A percentile compares a stretch with the other conserved stretches of the same genome.
Conservation (phyloP, 2,797 vertebrate genomes). For the Ceryle rudis region DNA sequence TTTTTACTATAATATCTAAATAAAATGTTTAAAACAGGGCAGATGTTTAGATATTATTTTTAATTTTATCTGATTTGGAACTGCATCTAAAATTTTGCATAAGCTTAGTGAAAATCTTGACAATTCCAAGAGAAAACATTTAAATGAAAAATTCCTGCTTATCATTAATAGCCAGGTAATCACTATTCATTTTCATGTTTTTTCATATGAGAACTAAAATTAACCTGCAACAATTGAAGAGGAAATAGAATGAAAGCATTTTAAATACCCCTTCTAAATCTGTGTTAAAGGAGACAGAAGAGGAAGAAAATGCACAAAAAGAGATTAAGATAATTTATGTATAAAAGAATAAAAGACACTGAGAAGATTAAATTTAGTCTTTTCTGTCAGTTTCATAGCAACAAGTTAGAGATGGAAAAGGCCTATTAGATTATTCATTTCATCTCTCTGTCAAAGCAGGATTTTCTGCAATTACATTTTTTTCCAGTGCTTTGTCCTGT, state of each 20-base stretch:
- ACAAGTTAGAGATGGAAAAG: constrained; percentile 49
- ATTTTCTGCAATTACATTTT: constrained; percentile 24
- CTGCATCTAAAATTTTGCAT: not conserved
- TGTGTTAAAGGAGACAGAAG: not conserved
- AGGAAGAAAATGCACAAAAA: not conserved
- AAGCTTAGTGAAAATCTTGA: not conserved
- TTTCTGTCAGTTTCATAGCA: constrained; percentile 55
- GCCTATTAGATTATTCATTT: constrained; percentile 50
- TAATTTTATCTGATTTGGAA: not conserved
- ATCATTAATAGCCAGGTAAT: not conserved
- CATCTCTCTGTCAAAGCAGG: constrained; percentile 22
- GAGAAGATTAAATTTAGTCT: constrained; percentile 47
- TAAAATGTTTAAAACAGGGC: not conserved
- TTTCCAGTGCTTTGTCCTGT: not conserved
- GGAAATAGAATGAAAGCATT: constrained; percentile 39
- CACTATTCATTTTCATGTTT: not conserved
- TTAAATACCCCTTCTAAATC: not conserved
- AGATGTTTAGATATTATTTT: not conserved
- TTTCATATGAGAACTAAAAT: not conserved
- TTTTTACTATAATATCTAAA: not conserved
- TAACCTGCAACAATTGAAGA: not conserved
- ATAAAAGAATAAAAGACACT: constrained; percentile 49
- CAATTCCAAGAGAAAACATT: not conserved
- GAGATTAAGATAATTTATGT: constrained; percentile 45
- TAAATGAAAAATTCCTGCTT: not conserved